Base-by-base conservation (phyloP, 1,140 invertebrate genomes). In the Papilio dardanus region DNA sequence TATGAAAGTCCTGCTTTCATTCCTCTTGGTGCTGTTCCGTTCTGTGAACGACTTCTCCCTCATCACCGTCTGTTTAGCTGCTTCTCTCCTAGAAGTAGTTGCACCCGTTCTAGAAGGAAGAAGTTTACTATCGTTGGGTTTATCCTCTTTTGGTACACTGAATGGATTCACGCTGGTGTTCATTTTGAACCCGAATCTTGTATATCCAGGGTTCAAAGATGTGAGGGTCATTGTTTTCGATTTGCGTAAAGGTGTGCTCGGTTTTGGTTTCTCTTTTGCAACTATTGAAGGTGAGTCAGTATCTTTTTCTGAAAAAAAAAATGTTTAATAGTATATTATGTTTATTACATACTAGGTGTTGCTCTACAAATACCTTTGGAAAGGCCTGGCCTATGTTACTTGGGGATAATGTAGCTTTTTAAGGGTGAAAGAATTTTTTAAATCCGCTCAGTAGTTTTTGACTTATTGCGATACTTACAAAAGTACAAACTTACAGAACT, bases 161-260 rank as follows among this genome's bases (percentile, higher is more conserved):
- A 91, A 91, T 0, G 89, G 89, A 46, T 91, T 89, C 0, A 81
- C 76, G 19, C 85, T 85, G 12, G 79, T 21, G 69, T 89, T 86
- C 24, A 92, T 76, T 73, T 92, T 92, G 76, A 93, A 95, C 3
- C 94, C 94, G 79, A 94, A 94, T 77, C 90, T 84, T 3, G 92
- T 94, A 79, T 92, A 94, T 0, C 84, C 85, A 3, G 82, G 80
- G 33, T 81, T 77, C 8, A 83, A 58, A 3, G 86, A 81, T 16
- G 81, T 80, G 14, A 82, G 21, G 1, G 79, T 84, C 0, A 75
- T 77, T 14, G 77, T 69, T 66, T 73, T 77, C 2, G 67, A 21
- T 58, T 76, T 75, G 16, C 24, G 24, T 28, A 28, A 14, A 3
- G 74, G 76, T 12, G 75, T 78, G 6, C 46, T 68, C 30, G 75